A percentile compares a stretch with the other conserved stretches of the same genome.
These are phyloP conservation scores for Calameuta pallipes DNA, from an alignment of 2,888 invertebrate genomes.

Conservation along the genomic window DNA sequence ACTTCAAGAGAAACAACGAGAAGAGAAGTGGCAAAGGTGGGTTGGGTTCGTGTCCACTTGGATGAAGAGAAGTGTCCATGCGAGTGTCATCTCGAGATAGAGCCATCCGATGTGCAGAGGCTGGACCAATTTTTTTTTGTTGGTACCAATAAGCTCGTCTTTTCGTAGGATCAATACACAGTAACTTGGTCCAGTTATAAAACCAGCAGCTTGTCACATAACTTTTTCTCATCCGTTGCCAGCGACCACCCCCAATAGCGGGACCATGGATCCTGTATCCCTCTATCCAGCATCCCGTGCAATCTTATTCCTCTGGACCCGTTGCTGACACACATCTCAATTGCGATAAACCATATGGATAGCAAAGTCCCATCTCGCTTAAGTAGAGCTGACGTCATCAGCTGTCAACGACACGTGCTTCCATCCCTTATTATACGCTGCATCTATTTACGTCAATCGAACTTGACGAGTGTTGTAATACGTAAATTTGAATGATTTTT, in stretches of 20 bases:
- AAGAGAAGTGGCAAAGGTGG: background rate
- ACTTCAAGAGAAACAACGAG: background rate
- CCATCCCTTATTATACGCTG: constrained; percentile 6
- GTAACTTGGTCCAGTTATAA: background rate
- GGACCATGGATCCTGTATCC: background rate
- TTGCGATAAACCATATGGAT: background rate
- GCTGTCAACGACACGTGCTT: constrained; percentile 11
- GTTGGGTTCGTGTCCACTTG: background rate
- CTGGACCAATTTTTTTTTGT: background rate
- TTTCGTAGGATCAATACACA: background rate
- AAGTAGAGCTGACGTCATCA: background rate
- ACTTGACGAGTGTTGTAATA: background rate
- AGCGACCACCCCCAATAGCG: background rate
- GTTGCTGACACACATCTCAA: background rate
- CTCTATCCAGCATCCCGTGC: background rate
- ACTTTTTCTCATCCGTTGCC: background rate
- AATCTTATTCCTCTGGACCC: background rate
- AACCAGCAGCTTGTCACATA: constrained; percentile 1
- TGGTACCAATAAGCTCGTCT: background rate
- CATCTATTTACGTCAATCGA: constrained; percentile 16
- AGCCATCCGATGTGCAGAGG: background rate
- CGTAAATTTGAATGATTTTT: background rate
- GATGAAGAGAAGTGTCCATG: background rate
- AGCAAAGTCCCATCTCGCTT: background rate
- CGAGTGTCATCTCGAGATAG: background rate